Percentiles rank a stretch among this genome's conserved stretches.
These are phyloP conservation scores for Brachionus asplanchnoidis DNA, from an alignment of 1,140 invertebrate genomes.

Conservation along the genomic window DNA sequence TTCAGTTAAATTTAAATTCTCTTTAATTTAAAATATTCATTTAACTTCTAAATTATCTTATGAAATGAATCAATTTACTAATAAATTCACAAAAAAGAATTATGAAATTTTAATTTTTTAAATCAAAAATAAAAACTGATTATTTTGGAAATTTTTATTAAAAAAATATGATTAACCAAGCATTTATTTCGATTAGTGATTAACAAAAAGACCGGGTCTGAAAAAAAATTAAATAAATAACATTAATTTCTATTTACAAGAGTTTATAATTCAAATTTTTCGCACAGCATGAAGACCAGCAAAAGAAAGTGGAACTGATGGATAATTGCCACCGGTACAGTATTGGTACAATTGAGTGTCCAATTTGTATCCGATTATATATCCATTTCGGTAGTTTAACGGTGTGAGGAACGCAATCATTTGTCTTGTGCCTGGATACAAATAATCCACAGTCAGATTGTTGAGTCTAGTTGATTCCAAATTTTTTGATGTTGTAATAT, in stretches of 20 bases:
- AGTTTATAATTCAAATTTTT: not conserved
- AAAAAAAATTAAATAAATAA: slow-evolving; percentile 1
- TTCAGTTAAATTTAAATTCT: too few species aligned
- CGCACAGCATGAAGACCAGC: slow-evolving; percentile 19
- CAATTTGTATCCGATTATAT: slow-evolving; percentile 20
- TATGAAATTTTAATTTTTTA: too few species aligned
- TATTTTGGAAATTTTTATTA: not conserved
- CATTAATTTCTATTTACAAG: not conserved
- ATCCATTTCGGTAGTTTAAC: slow-evolving; percentile 1
- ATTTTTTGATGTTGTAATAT: slow-evolving; percentile 27
- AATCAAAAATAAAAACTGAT: too few species aligned
- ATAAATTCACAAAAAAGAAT: too few species aligned
- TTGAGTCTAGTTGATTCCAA: slow-evolving; percentile 1
- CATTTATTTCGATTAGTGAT: not conserved
- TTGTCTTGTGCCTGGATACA: slow-evolving; percentile 15
- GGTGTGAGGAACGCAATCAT: slow-evolving; percentile 14
- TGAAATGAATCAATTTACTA: too few species aligned
- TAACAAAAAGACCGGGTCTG: slow-evolving; percentile 6
- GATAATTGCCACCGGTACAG: slow-evolving; percentile 5
- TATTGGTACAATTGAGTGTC: slow-evolving; percentile 33
- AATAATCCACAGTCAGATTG: slow-evolving; percentile 1
- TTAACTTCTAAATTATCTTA: too few species aligned
- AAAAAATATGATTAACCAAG: not conserved
- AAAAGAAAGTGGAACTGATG: slow-evolving; percentile 1
- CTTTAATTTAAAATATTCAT: too few species aligned